These are phyloP conservation scores for Lepilemur ruficaudatus DNA, from an alignment of 2,797 vertebrate genomes.

Conservation along the genomic window DNA sequence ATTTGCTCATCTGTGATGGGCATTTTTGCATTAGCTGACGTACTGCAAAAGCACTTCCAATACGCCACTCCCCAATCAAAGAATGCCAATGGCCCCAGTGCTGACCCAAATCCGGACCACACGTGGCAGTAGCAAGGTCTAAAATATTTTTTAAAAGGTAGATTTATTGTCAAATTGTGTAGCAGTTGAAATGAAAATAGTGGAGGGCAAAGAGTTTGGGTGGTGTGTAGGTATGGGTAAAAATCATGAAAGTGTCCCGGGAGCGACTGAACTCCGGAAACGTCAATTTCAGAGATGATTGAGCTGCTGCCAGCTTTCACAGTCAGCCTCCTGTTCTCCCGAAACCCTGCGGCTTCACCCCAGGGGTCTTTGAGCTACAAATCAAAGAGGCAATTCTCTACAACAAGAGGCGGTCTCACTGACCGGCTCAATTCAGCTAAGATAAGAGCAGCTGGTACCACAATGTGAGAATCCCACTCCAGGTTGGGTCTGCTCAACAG, in stretches of 20 bases:
- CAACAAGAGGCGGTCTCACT: not conserved
- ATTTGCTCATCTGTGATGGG: not conserved
- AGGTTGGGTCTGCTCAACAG: not conserved
- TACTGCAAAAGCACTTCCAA: not conserved
- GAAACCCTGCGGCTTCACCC: not conserved
- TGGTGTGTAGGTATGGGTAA: not conserved
- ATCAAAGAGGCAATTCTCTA: not conserved
- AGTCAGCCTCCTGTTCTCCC: not conserved
- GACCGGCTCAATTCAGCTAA: not conserved
- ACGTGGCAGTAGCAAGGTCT: not conserved
- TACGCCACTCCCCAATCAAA: not conserved
- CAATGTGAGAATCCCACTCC: not conserved
- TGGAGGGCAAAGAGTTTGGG: not conserved
- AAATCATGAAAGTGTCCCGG: no score
- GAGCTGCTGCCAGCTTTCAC: accelerated
- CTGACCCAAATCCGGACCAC: not conserved
- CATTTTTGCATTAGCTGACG: not conserved
- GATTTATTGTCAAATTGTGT: not conserved
- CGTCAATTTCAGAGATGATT: accelerated
- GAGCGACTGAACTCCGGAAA: not conserved
- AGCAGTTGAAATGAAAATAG: not conserved
- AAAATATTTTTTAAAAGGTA: not conserved
- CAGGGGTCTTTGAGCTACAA: not conserved
- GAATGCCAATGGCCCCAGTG: not conserved
- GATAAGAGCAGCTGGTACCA: not conserved